Conservation (phyloP, 2,888 invertebrate species). For the Dendrolimus pini region DNA sequence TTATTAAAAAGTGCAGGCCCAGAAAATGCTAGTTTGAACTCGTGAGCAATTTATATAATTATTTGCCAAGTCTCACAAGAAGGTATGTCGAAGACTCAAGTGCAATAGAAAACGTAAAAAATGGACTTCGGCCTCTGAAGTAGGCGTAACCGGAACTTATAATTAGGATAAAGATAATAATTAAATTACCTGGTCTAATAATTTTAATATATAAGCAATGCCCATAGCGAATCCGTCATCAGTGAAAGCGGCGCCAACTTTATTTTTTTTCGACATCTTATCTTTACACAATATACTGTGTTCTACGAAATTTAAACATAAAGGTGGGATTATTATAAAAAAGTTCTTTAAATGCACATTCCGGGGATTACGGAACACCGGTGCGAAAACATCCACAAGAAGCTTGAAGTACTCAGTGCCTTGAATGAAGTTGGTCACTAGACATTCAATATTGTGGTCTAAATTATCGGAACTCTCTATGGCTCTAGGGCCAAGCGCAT, state of each 20-base stretch:
- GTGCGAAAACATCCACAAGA: constrained; percentile 93
- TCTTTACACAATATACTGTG: constrained; percentile 94
- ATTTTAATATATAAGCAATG: constrained; percentile 91
- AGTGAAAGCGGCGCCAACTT: constrained; percentile 92
- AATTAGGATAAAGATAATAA: too few relatives aligned
- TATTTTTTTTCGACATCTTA: constrained; percentile 93
- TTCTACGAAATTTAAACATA: constrained; percentile 96
- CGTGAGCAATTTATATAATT: too few relatives aligned
- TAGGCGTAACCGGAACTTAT: too few relatives aligned
- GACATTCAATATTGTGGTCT: constrained; percentile 85
- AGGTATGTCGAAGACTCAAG: too few relatives aligned
- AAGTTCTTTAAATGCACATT: constrained; percentile 94
- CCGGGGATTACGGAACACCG: constrained; percentile 89
- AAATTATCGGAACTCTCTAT: constrained; percentile 82
- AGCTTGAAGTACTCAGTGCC: constrained; percentile 93
- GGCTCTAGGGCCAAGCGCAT: constrained; percentile 77
- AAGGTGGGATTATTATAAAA: constrained; percentile 93
- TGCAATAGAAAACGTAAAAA: too few relatives aligned
- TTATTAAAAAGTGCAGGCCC: too few relatives aligned
- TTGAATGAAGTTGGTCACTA: constrained; percentile 90
- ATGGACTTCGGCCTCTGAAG: too few relatives aligned
- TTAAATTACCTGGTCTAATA: constrained; percentile 84
- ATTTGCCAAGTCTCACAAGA: too few relatives aligned
- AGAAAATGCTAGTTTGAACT: too few relatives aligned
- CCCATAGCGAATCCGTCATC: constrained; percentile 99